Evolutionary conservation across 2,797 vertebrate species (phyloP), one percentile per base, ranked within the genome.

Genomic region (Carcharodon carcharias): DNA sequence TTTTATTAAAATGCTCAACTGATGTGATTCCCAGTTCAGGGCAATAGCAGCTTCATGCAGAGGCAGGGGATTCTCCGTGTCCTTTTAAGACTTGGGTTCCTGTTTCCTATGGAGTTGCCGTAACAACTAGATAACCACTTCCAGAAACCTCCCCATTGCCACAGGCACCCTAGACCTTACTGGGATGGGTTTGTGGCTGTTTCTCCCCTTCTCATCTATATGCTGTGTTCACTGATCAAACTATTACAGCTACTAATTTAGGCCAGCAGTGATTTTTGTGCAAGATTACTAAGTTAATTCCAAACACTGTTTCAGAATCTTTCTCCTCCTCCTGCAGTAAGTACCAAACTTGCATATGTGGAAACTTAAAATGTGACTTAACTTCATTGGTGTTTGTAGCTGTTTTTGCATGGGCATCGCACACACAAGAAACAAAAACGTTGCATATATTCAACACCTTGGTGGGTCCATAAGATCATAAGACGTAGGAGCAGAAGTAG

Each of bases 21-120:
- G 65, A 67, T 95, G 40, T 71, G 93, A 50, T 50, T 50, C 0
- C 45, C 45, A 50, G 93, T 12, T 71, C 67, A 67, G 40, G 9
- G 69, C 71, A 95, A 95, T 71, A 45, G 26, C 63, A 95, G 45
- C 93, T 65, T 95, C 93, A 71, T 71, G 65, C 45, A 71, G 11
- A 71, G 23, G 11, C 65, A 69, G 9, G 28, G 45, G 93, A 71
- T 54, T 45, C 93, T 69, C 40, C 0, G 45, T 71, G 93, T 71
- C 45, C 93, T 54, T 69, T 67, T 54, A 54, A 95, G 93, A 71
- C 23, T 95, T 16, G 12, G 23, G 65, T 95, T 95, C 93, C 93
- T 69, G 93, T 95, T 95, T 95, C 93, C 93, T 95, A 65, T 95
- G 93, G 63, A 71, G 63, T 50, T 26, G 28, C 23, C 71, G 54